phyloP scores from a whole-genome alignment of 2,888 invertebrate species.

The Copidosoma aretas region DNA sequence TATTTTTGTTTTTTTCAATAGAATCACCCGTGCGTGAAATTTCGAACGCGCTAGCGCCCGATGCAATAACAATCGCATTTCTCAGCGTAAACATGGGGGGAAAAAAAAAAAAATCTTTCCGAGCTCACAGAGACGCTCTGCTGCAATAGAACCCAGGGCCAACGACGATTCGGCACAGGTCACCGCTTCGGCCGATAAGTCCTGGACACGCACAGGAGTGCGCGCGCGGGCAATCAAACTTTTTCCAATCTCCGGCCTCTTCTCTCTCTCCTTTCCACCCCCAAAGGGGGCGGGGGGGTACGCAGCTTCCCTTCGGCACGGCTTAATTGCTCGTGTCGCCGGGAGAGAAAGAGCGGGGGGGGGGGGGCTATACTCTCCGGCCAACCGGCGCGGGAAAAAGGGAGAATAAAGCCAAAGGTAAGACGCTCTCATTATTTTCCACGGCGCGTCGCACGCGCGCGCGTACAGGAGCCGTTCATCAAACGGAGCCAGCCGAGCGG shows the following conservation, averaged over 20 bases:
- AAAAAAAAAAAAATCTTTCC: too few relatives aligned
- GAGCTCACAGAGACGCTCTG: too few relatives aligned
- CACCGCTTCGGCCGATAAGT: neutral
- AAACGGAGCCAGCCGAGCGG: slow-evolving; percentile 52
- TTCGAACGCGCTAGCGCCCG: too few relatives aligned
- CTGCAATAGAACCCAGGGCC: too few relatives aligned
- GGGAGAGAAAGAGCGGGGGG: neutral
- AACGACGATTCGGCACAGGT: too few relatives aligned
- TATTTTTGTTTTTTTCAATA: too few relatives aligned
- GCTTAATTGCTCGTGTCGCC: slow-evolving; percentile 26
- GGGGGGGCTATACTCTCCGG: neutral
- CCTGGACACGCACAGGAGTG: neutral
- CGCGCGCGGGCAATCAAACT: slow-evolving; percentile 29
- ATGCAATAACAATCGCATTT: too few relatives aligned
- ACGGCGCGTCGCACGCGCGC: slow-evolving; percentile 46
- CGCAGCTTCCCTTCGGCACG: slow-evolving; percentile 9
- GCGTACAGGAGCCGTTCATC: slow-evolving; percentile 47
- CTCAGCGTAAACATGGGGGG: too few relatives aligned
- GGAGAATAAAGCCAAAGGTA: neutral
- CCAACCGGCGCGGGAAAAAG: neutral
- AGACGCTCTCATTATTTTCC: slow-evolving; percentile 43
- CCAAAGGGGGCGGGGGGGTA: too few relatives aligned
- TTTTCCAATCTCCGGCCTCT: slow-evolving; percentile 31
- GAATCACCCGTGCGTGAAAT: too few relatives aligned
- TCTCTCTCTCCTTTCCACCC: too few relatives aligned